A percentile compares a stretch with the other conserved stretches of the same genome.
These are phyloP conservation scores for Cheilinus undulatus DNA, from an alignment of 2,113 vertebrate genomes.

Conservation along the genomic window DNA sequence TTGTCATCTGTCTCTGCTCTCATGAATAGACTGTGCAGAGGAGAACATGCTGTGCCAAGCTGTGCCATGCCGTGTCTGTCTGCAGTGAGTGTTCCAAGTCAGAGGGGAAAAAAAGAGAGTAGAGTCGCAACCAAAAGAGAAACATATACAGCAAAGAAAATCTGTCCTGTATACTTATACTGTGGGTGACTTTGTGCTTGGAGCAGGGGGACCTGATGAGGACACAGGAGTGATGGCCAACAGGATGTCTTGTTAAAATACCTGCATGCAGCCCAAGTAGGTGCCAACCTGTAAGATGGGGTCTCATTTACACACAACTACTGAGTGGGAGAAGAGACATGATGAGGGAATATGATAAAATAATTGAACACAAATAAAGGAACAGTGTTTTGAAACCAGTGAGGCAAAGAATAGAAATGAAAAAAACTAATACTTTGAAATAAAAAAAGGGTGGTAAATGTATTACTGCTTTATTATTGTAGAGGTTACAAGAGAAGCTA, in stretches of 20 bases:
- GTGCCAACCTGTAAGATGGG: conserved; percentile 63
- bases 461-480: too few species aligned
- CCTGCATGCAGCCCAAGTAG: conserved; percentile 38
- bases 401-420: neutral
- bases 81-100: conserved; percentile 19
- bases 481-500: neutral
- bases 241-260: conserved; percentile 72
- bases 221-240: conserved; percentile 31
- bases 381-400: neutral
- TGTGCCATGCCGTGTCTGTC: conserved; percentile 37
- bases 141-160: neutral
- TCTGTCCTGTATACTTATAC: neutral
- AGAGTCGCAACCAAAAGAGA: neutral
- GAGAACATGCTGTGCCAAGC: conserved; percentile 61
- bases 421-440: neutral
- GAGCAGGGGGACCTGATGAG: conserved; percentile 12
- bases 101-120: neutral
- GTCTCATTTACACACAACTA: conserved; percentile 49
- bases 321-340: neutral
- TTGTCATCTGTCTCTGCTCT: conserved; percentile 49
- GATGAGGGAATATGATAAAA: neutral
- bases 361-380: too few species aligned
- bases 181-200: conserved; percentile 1
- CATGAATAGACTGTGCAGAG: conserved; percentile 46
- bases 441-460: neutral